Evolutionary conservation across 2,888 invertebrate genomes (phyloP).

Genomic region (Pristionchus entomophagus): DNA sequence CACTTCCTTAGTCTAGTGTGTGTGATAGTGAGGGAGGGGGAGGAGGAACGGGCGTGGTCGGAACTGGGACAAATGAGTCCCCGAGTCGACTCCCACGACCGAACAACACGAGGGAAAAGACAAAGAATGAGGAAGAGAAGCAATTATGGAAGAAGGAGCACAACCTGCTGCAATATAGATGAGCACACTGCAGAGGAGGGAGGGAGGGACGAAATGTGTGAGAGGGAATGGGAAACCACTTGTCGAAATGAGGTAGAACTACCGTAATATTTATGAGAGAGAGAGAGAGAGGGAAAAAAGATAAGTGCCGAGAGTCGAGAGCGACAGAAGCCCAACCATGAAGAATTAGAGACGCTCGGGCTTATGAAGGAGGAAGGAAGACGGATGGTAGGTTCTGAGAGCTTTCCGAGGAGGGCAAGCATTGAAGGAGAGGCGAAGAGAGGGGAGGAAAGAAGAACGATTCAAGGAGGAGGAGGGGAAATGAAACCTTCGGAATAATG

Average conservation of each 20-base stretch:
- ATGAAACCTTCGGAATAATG: constrained; percentile 15
- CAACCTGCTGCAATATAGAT: background rate
- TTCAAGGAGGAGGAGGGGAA: background rate
- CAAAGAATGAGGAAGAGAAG: background rate
- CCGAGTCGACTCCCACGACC: background rate
- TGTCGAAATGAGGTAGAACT: constrained; percentile 13
- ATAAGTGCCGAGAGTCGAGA: background rate
- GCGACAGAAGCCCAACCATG: background rate
- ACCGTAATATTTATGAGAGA: constrained; percentile 4
- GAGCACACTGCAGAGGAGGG: background rate
- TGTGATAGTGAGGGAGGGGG: background rate
- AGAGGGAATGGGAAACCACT: background rate
- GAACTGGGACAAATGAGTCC: background rate
- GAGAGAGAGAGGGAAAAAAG: background rate
- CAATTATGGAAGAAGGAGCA: background rate
- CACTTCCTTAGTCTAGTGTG: background rate
- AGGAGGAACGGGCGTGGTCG: constrained; percentile 3
- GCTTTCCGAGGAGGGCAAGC: background rate
- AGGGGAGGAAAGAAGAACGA: background rate
- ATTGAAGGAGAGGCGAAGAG: background rate
- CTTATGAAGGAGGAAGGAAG: constrained; percentile 6
- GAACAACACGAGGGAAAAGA: constrained; percentile 7
- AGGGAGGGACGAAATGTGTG: background rate
- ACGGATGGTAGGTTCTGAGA: constrained; percentile 12
- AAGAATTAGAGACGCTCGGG: constrained; percentile 4